Percentiles rank a stretch among this genome's conserved stretches.
Conservation (phyloP, 2,113 vertebrate species). For the Cranoglanis bouderius region DNA sequence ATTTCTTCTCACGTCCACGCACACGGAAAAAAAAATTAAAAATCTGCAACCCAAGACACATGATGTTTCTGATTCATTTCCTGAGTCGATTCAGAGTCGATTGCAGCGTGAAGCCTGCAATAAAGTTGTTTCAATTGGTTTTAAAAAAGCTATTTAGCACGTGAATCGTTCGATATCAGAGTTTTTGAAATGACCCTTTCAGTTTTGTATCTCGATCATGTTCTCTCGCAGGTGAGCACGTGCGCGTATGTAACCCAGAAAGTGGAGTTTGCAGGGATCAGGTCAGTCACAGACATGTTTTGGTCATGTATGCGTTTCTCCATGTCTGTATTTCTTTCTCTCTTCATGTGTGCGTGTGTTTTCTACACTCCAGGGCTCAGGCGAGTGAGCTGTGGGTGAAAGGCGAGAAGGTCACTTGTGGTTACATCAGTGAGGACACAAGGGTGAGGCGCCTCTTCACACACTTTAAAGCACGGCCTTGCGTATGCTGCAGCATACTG, state of each 20-base stretch:
- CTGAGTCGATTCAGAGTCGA: not conserved
- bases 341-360: not conserved
- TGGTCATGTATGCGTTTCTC: not conserved
- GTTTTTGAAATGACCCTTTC: not conserved
- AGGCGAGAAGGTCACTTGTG: constrained; percentile 97
- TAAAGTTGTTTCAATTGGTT: not conserved
- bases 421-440: constrained; percentile 95
- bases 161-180: not conserved
- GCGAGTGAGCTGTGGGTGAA: constrained; percentile 97
- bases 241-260: constrained; percentile 97
- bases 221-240: constrained; percentile 84
- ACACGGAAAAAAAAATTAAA: too few relatives aligned
- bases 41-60: not conserved
- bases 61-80: not conserved
- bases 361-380: constrained; percentile 79
- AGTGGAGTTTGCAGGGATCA: constrained; percentile 96
- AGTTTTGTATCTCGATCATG: not conserved
- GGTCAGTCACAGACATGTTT: constrained; percentile 69
- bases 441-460: constrained; percentile 75
- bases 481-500: too few relatives aligned
- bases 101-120: not conserved
- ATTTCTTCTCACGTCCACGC: not conserved
- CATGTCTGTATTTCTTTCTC: not conserved
- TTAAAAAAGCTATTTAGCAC: too few relatives aligned
- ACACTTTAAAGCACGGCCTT: not conserved